Evolutionary conservation across 2,797 vertebrate species (phyloP), one percentile per base, ranked within the genome.

Genomic region (Selene dorsalis): DNA sequence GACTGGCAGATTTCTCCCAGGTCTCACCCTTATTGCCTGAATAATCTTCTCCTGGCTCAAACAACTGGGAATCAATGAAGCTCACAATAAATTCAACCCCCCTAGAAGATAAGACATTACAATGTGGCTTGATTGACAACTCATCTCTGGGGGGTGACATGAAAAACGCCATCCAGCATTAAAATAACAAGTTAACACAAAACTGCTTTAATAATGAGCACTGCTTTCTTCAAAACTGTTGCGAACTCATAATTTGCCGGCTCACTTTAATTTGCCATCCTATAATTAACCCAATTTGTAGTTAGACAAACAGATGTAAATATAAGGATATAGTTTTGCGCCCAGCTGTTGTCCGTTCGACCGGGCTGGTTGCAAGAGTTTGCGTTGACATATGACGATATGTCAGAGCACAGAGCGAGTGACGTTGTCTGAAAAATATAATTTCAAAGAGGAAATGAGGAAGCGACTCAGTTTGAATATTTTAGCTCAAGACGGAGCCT

Each of bases 281-380:
- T 17, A 66, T 74, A 62, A 85, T 84, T 53, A 79, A 74, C 77
- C 62, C 55, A 45, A 30, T 38, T 35, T 26, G 17, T 60, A 22
- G 43, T 66, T 24, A 77, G 8, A 66, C 60, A 9, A 55, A 58
- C 41, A 71, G 26, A 64, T 63, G 60, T 45, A 69, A n/a, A n/a
- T n/a, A n/a, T n/a, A n/a, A n/a, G n/a, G n/a, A n/a, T n/a, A n/a
- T n/a, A n/a, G n/a, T n/a, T n/a, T n/a, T n/a, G n/a, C n/a, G n/a
- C n/a, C n/a, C n/a, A n/a, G n/a, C n/a, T n/a, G n/a, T n/a, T n/a
- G n/a, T n/a, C n/a, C n/a, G n/a, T n/a, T n/a, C n/a, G n/a, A n/a
- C n/a, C n/a, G n/a, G n/a, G n/a, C n/a, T n/a, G n/a, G n/a, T n/a
- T 58, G 32, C 66, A 39, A 50, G 64, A 38, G 28, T 68, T 3